Base-by-base conservation (phyloP, 2,888 invertebrate genomes). In the Lutraria lutraria region DNA sequence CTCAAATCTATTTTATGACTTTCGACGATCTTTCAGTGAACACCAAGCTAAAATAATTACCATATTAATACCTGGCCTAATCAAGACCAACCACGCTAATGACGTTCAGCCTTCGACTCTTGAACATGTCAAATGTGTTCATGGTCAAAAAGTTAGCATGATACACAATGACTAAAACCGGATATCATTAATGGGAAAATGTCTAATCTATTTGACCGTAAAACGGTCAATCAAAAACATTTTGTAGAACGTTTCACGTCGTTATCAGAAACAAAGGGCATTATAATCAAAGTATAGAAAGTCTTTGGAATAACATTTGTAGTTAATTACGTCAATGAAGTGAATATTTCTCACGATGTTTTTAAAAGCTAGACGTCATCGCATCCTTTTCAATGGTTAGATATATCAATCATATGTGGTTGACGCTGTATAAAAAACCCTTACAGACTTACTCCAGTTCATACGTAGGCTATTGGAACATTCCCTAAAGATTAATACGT, bases 181-280 rank as follows among this genome's bases (percentile, higher is more conserved):
- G 63, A 68, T 68, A 68, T n/a, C 0, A 25, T 68, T 68, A 68
- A 68, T 68, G 63, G 63, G 25, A 21, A 68, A 6, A 25, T 68
- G 63, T 68, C 63, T 68, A 68, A 68, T 68, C 63, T 68, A 68
- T 25, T 68, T 68, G 63, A 68, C 63, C 63, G 25, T 68, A 25
- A 4, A 68, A n/a, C 25, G 63, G 25, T 13, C 25, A 68, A 21
- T n/a, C 63, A 13, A 25, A 68, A 25, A 68, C 63, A 68, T n/a
- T 21, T n/a, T 68, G n/a, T 25, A 25, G 63, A 68, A n/a, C 25
- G 12, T 25, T 68, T 68, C n/a, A 25, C 63, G 63, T 25, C 63
- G 25, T 68, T 68, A 68, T 13, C 25, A 25, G 63, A 68, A n/a
- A n/a, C 63, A 68, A 68, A 25, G 63, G 63, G 25, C 63, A 68